These are phyloP conservation scores for Yponomeuta cagnagella DNA, from an alignment of 2,888 invertebrate genomes.

Conservation along the genomic window DNA sequence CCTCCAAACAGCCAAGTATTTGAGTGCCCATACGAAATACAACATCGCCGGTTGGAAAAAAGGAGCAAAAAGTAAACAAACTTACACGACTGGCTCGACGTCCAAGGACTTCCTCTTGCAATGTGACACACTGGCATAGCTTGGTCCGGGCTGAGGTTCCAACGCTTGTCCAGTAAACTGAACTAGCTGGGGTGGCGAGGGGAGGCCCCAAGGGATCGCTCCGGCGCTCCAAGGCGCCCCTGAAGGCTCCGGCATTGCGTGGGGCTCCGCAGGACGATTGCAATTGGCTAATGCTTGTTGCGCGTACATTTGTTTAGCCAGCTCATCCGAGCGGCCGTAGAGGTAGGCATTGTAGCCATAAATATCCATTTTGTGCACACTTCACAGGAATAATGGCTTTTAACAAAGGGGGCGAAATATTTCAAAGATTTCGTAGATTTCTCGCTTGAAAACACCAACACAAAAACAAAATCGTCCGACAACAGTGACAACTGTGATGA, in stretches of 20 bases:
- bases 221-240: conserved; percentile 72
- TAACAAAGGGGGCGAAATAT: neutral
- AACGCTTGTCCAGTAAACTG: conserved; percentile 61
- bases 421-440: conserved; percentile 6
- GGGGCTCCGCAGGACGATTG: conserved; percentile 39
- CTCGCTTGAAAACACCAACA: neutral
- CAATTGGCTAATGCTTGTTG: conserved; percentile 52
- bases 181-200: conserved; percentile 58
- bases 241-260: conserved; percentile 58
- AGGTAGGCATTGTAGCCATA: conserved; percentile 53
- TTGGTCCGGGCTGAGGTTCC: conserved; percentile 31
- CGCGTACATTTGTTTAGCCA: conserved; percentile 57
- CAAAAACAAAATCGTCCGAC: neutral
- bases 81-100: conserved; percentile 39
- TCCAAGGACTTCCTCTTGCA: conserved; percentile 65
- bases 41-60: neutral
- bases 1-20: neutral
- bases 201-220: conserved; percentile 70
- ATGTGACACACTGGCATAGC: conserved; percentile 41
- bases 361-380: conserved; percentile 45
- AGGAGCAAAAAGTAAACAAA: neutral
- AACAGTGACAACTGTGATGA: neutral
- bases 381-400: neutral
- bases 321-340: conserved; percentile 54
- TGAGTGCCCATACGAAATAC: neutral